Percentiles rank a stretch among this genome's conserved stretches.
Evolutionary conservation across 2,888 invertebrate genomes (phyloP).

Genomic region (Cerastis leucographa): DNA sequence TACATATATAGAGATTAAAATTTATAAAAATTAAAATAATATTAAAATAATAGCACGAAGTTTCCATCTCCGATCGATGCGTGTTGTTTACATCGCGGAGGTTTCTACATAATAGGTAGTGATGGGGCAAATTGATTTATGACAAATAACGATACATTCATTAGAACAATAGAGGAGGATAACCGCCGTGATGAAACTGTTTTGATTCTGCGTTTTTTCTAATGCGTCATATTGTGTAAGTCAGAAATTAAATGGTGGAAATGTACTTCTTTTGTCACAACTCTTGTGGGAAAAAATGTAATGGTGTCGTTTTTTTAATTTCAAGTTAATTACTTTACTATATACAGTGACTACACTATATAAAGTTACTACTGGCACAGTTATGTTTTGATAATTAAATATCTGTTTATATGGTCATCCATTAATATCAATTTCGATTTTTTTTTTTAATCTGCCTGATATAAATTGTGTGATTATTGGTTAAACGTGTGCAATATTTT

Average conservation of each 20-base stretch:
- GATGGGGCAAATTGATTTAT: conserved; percentile 21
- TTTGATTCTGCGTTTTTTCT: too few species aligned
- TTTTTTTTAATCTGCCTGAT: too few species aligned
- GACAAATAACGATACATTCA: conserved; percentile 14
- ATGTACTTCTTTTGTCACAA: background rate
- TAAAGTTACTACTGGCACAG: background rate
- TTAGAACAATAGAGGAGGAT: conserved; percentile 47
- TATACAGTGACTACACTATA: too few species aligned
- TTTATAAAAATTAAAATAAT: too few species aligned
- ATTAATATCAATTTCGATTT: too few species aligned
- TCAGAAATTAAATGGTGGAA: conserved; percentile 9
- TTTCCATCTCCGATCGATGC: conserved; percentile 5
- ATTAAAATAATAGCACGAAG: background rate
- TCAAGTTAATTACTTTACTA: background rate
- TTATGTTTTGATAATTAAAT: background rate
- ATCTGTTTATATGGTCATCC: background rate
- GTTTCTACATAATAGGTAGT: conserved; percentile 7
- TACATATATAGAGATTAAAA: too few species aligned
- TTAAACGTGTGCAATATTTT: too few species aligned
- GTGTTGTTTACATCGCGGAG: conserved; percentile 18
- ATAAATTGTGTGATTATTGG: too few species aligned
- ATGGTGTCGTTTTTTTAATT: background rate
- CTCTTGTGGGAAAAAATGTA: background rate
- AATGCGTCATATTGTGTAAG: conserved; percentile 12
- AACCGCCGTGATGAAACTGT: conserved; percentile 41